Evolutionary conservation across 2,113 vertebrate species (phyloP), one percentile per base, ranked within the genome.

Genomic region (Serilophus lunatus): DNA sequence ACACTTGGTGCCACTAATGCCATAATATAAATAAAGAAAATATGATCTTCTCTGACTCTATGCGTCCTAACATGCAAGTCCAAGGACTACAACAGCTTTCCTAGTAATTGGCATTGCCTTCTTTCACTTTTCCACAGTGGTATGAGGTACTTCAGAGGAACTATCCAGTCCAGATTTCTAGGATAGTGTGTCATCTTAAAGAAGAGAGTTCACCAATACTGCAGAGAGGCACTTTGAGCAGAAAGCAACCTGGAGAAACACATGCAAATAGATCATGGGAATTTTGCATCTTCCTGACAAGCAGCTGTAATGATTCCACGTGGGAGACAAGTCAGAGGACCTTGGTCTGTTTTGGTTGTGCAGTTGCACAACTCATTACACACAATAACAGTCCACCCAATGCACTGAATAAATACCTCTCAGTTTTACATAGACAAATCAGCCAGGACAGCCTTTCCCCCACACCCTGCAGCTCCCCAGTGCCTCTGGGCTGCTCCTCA

Each of bases 281-380:
- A 54, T 66, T 82, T 31, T 57, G 54, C 65, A 70, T 78, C 61
- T 65, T 91, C 91, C 84, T 42, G 78, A 92, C 42, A 70, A 91
- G 70, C 1, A 79, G 54, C 8, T 90, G 89, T 61, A 82, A 59
- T 1, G 38, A 94, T 40, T 71, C 78, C 91, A 82, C 18, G 71
- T n/a, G 42, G 78, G 92, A 94, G 92, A 90, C 50, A 87, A 92
- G 87, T 83, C 75, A 83, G 77, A 79, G 66, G 29, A 57, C 13
- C 31, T 68, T 16, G 1, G 45, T 10, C 53, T 85, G 89, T 28
- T 77, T 4, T 38, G 63, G n/a, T 45, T 88, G 72, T 49, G 66
- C 36, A 71, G 71, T 81, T 95, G 82, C 90, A 94, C 94, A 92
- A 96, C 42, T 81, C 76, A 10, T 45, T 45, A 35, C 38, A 66